These are phyloP conservation scores for Scartelaos histophorus DNA, from an alignment of 2,113 vertebrate genomes.

Conservation along the genomic window DNA sequence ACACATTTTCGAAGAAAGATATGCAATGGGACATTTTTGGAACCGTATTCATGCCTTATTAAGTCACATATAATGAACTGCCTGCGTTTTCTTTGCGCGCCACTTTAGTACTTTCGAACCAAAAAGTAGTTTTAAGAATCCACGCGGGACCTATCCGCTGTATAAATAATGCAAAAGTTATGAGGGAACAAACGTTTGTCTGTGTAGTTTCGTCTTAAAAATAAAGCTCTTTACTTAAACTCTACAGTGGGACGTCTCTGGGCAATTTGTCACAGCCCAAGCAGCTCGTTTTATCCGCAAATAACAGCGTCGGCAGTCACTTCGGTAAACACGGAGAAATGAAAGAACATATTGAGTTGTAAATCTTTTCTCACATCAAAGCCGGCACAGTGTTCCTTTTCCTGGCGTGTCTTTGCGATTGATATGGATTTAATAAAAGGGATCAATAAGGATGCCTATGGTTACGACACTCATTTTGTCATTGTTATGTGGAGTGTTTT, in stretches of 20 bases:
- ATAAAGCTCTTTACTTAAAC: constrained; percentile 12
- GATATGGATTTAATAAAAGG: constrained; percentile 20
- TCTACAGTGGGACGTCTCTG: constrained; percentile 21
- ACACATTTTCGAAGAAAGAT: not conserved
- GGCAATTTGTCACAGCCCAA: constrained; percentile 20
- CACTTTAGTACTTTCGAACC: not conserved
- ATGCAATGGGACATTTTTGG: not conserved
- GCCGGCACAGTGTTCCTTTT: constrained; percentile 3
- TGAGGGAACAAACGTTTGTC: not conserved
- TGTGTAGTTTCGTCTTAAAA: constrained; percentile 12
- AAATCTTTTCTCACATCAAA: constrained; percentile 24
- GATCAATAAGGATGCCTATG: constrained; percentile 16
- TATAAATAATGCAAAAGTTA: not conserved
- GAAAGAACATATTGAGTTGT: constrained; percentile 16
- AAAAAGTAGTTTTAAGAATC: constrained; percentile 14
- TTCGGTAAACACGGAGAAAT: constrained; percentile 15
- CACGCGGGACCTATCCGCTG: constrained; percentile 4
- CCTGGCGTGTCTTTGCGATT: not conserved
- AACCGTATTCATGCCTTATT: not conserved
- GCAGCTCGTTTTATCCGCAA: not conserved
- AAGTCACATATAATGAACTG: not conserved
- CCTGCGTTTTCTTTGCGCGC: not conserved
- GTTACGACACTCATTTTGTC: constrained; percentile 3
- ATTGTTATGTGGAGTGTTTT: not conserved
- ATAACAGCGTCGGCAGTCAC: not conserved